phyloP scores from a whole-genome alignment of 2,113 vertebrate genomes.

The Zootoca vivipara region DNA sequence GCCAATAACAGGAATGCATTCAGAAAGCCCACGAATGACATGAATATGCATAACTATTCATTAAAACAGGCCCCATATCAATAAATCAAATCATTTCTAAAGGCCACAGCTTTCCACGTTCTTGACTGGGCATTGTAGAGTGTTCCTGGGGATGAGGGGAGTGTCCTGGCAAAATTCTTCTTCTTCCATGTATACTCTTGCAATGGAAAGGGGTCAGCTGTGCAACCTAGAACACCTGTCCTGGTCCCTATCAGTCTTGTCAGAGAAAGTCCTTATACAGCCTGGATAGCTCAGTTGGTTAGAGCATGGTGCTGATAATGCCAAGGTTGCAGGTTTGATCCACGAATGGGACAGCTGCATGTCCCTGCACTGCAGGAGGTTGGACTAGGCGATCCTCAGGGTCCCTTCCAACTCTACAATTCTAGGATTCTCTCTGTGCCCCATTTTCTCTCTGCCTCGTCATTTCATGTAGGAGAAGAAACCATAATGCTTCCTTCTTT shows the following conservation, averaged over 20 bases:
- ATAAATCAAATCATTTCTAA: not conserved
- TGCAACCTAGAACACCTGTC: no score
- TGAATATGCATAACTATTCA: not conserved
- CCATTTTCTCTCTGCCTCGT: not conserved
- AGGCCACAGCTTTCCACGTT: not conserved
- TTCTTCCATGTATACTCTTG: not conserved
- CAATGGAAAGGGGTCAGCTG: no score
- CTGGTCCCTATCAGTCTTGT: no score
- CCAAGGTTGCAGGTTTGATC: no score
- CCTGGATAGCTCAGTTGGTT: no score
- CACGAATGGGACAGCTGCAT: no score
- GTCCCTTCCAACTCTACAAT: no score
- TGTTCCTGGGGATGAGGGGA: no score
- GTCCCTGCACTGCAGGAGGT: no score
- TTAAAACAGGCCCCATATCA: not conserved
- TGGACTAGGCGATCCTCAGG: no score
- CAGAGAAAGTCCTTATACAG: not conserved
- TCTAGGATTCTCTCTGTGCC: not conserved
- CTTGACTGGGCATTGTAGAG: not conserved
- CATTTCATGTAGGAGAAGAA: not conserved
- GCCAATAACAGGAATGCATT: not conserved
- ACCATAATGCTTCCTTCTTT: not conserved
- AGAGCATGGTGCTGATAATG: no score
- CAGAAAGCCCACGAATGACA: not conserved
- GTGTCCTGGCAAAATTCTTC: not conserved